Evolutionary conservation across 2,888 invertebrate genomes (phyloP), one percentile per base, ranked within the genome.

Genomic region (Nomada flava): DNA sequence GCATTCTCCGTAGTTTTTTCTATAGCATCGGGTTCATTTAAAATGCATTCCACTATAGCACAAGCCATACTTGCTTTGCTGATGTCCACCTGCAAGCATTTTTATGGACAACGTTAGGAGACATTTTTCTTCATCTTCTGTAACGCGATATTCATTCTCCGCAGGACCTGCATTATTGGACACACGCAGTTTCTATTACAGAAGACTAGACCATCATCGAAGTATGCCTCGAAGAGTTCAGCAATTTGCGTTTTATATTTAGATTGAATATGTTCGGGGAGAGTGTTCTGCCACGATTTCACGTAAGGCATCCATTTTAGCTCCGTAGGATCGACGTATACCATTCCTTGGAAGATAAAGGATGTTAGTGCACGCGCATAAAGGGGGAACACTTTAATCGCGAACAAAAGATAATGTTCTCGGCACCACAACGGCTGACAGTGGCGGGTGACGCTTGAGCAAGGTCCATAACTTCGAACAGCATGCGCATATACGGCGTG

Each of bases 391-490:
- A 36, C 36, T 36, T 36, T 36, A 36, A 36, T 7, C 36, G 36
- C 36, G 0, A 5, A 7, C 7, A 36, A 36, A 36, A 36, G 36
- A 7, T 36, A 53, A 53, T 18, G 9, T 57, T 26, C 10, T 47
- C 20, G n/a, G 53, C 88, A 92, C 92, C 93, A 74, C 93, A 95
- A 92, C 96, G 94, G 92, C 96, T 96, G 5, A 98, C 98, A 0
- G 98, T 98, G 0, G 98, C 98, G 0, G 98, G 98, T 0, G 98
- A 98, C 0, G 98, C 98, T 92, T 98, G 98, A 0, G 97, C 95
- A 72, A 98, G 94, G 93, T 98, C 98, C 90, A 87, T 89, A 76
- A 96, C 96, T 94, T 97, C 97, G 93, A 98, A 98, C 26, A 98
- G 94, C 98, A 98, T 98, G 90, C 98, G 98, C 0, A 98, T 97